A percentile compares a stretch with the other conserved stretches of the same genome.
Evolutionary conservation across 2,113 vertebrate species (phyloP).

Genomic region (Lagopus muta): DNA sequence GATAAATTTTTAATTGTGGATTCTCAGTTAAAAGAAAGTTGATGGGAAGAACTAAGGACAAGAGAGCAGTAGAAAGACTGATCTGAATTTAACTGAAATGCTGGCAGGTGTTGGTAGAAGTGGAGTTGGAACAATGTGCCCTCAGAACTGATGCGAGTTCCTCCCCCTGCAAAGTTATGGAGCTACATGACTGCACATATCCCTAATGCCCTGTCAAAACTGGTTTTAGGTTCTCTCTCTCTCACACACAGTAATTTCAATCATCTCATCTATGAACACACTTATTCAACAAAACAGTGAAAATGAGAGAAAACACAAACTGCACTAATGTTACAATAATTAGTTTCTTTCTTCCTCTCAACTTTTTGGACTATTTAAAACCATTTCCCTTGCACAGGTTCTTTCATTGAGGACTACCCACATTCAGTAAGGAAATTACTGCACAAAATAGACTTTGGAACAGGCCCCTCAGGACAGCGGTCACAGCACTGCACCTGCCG

Average conservation of each 20-base stretch:
- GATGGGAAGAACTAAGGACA: background rate
- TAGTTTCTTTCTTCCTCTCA: background rate
- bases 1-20: background rate
- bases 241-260: background rate
- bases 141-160: background rate
- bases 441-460: background rate
- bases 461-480: background rate
- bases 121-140: background rate
- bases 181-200: background rate
- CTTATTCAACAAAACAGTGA: conserved; percentile 6
- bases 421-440: background rate
- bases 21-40: background rate
- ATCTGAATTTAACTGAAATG: background rate
- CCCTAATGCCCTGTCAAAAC: background rate
- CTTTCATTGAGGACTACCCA: background rate
- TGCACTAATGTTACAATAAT: background rate
- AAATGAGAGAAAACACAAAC: background rate
- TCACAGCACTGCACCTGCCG: background rate
- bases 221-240: background rate
- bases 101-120: background rate
- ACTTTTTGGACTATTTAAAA: background rate
- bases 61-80: background rate
- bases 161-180: background rate
- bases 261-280: background rate
- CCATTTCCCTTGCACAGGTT: background rate